Evolutionary conservation across 2,888 invertebrate genomes (phyloP).

Genomic region (Volucella bombylans): DNA sequence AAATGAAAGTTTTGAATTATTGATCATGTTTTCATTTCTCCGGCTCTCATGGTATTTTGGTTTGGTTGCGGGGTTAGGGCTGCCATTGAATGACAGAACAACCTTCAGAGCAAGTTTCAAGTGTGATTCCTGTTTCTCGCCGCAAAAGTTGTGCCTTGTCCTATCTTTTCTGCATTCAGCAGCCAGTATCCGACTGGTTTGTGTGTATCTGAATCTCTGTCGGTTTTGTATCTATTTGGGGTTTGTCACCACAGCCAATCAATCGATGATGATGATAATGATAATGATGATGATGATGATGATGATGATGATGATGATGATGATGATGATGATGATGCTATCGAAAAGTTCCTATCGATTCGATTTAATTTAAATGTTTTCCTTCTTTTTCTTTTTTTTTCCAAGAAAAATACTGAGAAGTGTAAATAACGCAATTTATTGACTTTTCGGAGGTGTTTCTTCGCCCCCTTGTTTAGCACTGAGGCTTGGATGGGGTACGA

Average conservation of each 20-base stretch:
- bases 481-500: neutral
- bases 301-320: conserved; percentile 20
- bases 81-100: neutral
- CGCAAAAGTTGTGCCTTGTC: conserved; percentile 17
- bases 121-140: conserved; percentile 36
- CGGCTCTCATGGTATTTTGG: neutral
- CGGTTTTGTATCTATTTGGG: neutral
- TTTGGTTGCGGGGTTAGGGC: neutral
- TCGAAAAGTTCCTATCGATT: conserved; percentile 45
- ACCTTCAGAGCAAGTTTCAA: conserved; percentile 34
- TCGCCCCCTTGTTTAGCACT: neutral
- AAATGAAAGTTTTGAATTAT: conserved; percentile 62
- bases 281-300: too few species aligned
- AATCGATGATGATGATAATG: conserved; percentile 51
- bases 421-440: conserved; percentile 39
- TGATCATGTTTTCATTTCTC: conserved; percentile 58
- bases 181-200: neutral
- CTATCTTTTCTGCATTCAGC: neutral
- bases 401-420: conserved; percentile 2
- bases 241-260: conserved; percentile 29
- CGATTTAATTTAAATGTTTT: conserved; percentile 48
- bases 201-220: conserved; percentile 3
- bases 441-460: neutral
- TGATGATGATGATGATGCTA: neutral
- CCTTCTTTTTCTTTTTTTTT: neutral